A percentile compares a stretch with the other conserved stretches of the same genome.
Evolutionary conservation across 2,888 invertebrate species (phyloP).

Genomic region (Drosophila mulleri): DNA sequence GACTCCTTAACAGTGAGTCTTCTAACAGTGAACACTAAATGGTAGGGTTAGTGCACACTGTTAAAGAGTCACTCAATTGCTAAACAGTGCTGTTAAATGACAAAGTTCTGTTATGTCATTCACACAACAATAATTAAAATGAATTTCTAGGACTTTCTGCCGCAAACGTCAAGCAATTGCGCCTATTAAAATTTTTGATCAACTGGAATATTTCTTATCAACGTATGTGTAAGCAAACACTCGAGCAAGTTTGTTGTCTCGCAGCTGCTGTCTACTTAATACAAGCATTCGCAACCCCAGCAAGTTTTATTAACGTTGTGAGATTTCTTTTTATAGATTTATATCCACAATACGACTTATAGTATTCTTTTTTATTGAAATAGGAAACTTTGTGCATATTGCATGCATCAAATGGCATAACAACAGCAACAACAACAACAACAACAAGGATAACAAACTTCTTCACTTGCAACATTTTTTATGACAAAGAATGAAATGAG

Average conservation of each 20-base stretch:
- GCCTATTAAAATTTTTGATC: not conserved
- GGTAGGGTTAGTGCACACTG: too few species aligned
- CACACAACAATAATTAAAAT: not conserved
- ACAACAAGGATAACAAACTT: slow-evolving; percentile 42
- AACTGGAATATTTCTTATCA: slow-evolving; percentile 1
- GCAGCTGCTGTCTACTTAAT: slow-evolving; percentile 51
- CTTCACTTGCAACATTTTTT: slow-evolving; percentile 68
- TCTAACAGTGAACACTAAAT: too few species aligned
- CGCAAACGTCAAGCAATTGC: not conserved
- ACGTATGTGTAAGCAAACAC: not conserved
- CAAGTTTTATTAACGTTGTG: slow-evolving; percentile 65
- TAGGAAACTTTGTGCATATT: slow-evolving; percentile 79
- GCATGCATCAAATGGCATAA: slow-evolving; percentile 75
- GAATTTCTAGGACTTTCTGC: not conserved
- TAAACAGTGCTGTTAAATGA: not conserved
- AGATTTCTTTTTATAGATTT: slow-evolving; percentile 73
- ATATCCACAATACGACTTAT: slow-evolving; percentile 60
- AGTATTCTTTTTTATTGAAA: slow-evolving; percentile 71
- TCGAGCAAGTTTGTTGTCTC: slow-evolving; percentile 53
- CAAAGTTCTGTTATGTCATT: not conserved
- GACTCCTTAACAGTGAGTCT: too few species aligned
- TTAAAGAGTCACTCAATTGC: too few species aligned
- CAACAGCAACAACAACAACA: slow-evolving; percentile 26
- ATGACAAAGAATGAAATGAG: slow-evolving; percentile 78
- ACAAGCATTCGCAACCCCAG: slow-evolving; percentile 40